Evolutionary conservation across 2,888 invertebrate genomes (phyloP).

Genomic region (Ethmia dodecea): DNA sequence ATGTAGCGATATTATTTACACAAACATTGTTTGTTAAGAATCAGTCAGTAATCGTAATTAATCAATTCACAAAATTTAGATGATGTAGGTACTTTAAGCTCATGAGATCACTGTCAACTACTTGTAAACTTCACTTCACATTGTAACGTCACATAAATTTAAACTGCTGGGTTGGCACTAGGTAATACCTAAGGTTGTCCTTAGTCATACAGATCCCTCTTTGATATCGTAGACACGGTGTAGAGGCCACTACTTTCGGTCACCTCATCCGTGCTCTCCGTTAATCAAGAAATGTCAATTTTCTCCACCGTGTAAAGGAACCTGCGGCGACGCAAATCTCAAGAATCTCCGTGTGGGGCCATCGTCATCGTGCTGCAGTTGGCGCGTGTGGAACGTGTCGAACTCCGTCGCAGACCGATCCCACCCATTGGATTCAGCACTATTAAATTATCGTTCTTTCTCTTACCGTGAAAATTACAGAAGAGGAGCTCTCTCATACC

Average conservation of each 20-base stretch:
- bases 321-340: constrained; percentile 61
- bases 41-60: no score
- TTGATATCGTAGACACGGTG: constrained; percentile 59
- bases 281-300: constrained; percentile 70
- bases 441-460: constrained; percentile 61
- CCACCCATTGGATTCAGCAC: constrained; percentile 64
- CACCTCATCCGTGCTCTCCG: constrained; percentile 69
- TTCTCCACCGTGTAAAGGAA: constrained; percentile 62
- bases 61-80: constrained; percentile 16
- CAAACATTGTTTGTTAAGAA: no score
- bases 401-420: constrained; percentile 58
- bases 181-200: constrained; percentile 5
- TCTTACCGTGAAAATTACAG: constrained; percentile 70
- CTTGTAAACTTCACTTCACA: neutral
- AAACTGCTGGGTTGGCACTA: no score
- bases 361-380: constrained; percentile 75
- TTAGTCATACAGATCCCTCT: constrained; percentile 56
- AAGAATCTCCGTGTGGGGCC: constrained; percentile 70
- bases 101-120: constrained; percentile 45
- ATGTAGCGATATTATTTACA: no score
- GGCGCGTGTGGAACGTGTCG: constrained; percentile 72
- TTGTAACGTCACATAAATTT: no score
- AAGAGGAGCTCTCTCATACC: constrained; percentile 89
- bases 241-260: constrained; percentile 66
- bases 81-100: no score